phyloP scores from a whole-genome alignment of 2,113 vertebrate genomes.

The Pterocles burchelli region DNA sequence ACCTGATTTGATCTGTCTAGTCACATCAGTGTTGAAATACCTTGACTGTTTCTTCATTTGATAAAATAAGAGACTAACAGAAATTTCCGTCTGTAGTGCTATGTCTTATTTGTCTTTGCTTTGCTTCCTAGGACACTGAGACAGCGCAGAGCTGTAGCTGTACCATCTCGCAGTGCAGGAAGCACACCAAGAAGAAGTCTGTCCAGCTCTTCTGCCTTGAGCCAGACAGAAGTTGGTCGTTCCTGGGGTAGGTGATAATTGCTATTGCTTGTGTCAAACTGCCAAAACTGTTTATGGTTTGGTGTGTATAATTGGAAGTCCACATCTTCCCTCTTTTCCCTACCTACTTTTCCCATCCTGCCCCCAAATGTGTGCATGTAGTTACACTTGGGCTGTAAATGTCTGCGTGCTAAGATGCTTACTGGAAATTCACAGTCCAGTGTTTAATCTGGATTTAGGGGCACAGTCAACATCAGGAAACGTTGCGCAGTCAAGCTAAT shows the following conservation, averaged over 20 bases:
- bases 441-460: neutral
- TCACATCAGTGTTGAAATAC: neutral
- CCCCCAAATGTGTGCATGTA: fast-evolving
- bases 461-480: neutral
- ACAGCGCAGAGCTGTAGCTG: constrained; percentile 49
- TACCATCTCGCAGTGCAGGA: constrained; percentile 58
- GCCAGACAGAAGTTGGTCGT: constrained; percentile 80
- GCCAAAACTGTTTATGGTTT: neutral
- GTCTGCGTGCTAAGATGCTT: neutral
- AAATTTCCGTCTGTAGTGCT: neutral
- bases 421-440: neutral
- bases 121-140: constrained; percentile 43
- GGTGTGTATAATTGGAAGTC: neutral
- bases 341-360: neutral
- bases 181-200: constrained; percentile 56
- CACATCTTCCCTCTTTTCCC: neutral
- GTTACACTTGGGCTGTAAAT: neutral
- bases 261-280: neutral
- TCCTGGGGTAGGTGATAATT: constrained; percentile 86
- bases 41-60: neutral
- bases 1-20: neutral
- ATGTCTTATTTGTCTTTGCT: neutral
- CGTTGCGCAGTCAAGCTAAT: neutral
- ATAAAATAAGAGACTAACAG: neutral
- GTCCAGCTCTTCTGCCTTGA: neutral